Conservation (phyloP, 2,113 vertebrate genomes). For the Elachura formosa region DNA sequence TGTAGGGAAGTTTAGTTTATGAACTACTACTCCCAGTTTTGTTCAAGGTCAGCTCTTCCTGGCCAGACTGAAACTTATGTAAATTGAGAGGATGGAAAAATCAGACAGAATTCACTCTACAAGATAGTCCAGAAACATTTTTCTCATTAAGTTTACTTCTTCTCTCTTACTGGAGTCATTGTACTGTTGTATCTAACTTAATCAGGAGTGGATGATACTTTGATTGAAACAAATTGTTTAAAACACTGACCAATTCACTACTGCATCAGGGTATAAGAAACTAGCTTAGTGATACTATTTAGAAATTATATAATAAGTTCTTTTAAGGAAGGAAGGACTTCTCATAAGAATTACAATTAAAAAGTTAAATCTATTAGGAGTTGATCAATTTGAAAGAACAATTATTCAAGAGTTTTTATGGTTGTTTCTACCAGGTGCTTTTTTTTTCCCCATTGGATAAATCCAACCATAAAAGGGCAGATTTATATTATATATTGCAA, state of each 20-base stretch:
- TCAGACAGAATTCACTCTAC: not conserved
- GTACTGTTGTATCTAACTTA: not conserved
- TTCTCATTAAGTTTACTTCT: not conserved
- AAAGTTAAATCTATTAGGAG: not conserved
- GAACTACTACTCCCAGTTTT: not conserved
- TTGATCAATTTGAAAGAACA: not conserved
- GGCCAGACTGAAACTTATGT: rapidly evolving
- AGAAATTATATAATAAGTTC: not conserved
- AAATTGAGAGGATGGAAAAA: rapidly evolving
- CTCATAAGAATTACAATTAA: not conserved
- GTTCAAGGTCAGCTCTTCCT: not conserved
- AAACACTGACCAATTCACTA: not conserved
- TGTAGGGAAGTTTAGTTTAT: rapidly evolving
- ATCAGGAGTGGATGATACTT: not conserved
- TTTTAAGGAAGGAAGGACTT: not conserved
- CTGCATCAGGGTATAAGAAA: not conserved
- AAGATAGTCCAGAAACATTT: not conserved
- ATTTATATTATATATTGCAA: not conserved
- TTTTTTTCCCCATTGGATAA: not conserved
- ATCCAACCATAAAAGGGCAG: not conserved
- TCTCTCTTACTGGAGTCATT: not conserved
- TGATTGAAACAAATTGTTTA: not conserved
- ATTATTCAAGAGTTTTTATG: not conserved
- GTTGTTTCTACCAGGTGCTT: not conserved
- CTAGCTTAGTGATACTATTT: not conserved